A percentile compares a stretch with the other conserved stretches of the same genome.
These are phyloP conservation scores for Amorpha juglandis DNA, from an alignment of 2,888 invertebrate species.

Conservation along the genomic window DNA sequence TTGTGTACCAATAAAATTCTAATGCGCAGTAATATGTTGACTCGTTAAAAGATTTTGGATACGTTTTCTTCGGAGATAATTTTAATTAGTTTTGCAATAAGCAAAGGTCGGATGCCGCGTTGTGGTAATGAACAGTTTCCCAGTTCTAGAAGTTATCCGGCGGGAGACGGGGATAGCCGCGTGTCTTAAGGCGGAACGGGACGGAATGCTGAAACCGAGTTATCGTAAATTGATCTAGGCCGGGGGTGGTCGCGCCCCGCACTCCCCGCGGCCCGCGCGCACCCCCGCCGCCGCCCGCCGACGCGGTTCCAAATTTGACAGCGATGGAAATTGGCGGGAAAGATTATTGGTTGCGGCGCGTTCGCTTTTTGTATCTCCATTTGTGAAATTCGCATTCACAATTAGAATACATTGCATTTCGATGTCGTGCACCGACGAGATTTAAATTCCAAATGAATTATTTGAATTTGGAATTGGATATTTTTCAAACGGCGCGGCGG, in stretches of 20 bases:
- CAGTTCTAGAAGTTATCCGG: constrained; percentile 78
- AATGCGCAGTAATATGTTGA: background rate
- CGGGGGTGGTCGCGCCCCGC: constrained; percentile 55
- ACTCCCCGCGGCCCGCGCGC: constrained; percentile 48
- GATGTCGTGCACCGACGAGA: constrained; percentile 29
- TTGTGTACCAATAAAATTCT: background rate
- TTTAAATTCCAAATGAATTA: constrained; percentile 44
- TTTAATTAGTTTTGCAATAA: constrained; percentile 23
- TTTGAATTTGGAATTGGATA: constrained; percentile 40
- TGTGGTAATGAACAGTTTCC: constrained; percentile 60
- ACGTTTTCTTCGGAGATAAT: constrained; percentile 11
- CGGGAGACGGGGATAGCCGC: constrained; percentile 73
- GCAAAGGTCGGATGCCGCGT: constrained; percentile 52
- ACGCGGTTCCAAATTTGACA: constrained; percentile 81
- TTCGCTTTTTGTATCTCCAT: constrained; percentile 32
- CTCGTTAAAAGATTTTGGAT: background rate
- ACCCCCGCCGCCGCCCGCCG: constrained; percentile 50
- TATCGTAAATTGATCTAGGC: constrained; percentile 83
- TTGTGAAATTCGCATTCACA: constrained; percentile 49
- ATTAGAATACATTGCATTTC: constrained; percentile 40
- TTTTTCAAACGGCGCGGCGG: constrained; percentile 26
- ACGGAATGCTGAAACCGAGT: constrained; percentile 76
- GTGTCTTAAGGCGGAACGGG: constrained; percentile 81
- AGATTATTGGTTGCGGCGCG: constrained; percentile 73
- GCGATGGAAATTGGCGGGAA: constrained; percentile 84